Percentiles rank a stretch among this genome's conserved stretches.
phyloP scores from a whole-genome alignment of 2,113 vertebrate genomes.

The Smithornis capensis region DNA sequence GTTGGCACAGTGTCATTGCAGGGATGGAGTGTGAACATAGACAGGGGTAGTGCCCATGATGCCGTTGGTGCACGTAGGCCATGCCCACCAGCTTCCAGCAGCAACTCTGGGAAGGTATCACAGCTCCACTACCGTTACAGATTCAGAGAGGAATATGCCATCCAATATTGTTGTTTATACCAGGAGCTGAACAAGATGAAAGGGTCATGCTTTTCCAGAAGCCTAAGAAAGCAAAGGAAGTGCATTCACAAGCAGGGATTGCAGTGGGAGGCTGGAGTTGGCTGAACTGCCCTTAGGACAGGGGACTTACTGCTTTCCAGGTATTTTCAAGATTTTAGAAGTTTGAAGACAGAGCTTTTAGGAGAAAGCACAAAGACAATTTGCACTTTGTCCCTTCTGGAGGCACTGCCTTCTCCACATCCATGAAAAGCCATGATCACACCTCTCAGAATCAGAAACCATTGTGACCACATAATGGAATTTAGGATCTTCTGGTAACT shows the following conservation, averaged over 20 bases:
- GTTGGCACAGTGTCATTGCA: background rate
- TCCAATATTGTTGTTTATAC: background rate
- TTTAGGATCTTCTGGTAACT: background rate
- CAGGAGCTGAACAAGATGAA: background rate
- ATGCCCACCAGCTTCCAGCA: background rate
- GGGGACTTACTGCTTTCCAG: background rate
- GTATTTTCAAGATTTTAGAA: background rate
- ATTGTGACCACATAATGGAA: accelerated
- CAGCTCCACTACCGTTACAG: accelerated
- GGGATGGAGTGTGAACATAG: accelerated
- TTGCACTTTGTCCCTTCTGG: background rate
- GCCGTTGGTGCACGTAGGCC: accelerated
- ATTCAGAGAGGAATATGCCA: background rate
- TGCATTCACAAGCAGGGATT: background rate
- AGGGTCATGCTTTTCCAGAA: background rate
- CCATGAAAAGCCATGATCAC: background rate
- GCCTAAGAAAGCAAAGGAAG: background rate
- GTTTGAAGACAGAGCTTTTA: background rate
- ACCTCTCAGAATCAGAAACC: background rate
- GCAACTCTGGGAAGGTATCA: accelerated
- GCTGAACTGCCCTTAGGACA: background rate
- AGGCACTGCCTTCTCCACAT: background rate
- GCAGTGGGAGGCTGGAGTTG: background rate
- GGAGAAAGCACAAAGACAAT: background rate
- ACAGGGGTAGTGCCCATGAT: too few relatives aligned